Conservation (phyloP, 2,113 vertebrate genomes). For the Barnardius zonarius region DNA sequence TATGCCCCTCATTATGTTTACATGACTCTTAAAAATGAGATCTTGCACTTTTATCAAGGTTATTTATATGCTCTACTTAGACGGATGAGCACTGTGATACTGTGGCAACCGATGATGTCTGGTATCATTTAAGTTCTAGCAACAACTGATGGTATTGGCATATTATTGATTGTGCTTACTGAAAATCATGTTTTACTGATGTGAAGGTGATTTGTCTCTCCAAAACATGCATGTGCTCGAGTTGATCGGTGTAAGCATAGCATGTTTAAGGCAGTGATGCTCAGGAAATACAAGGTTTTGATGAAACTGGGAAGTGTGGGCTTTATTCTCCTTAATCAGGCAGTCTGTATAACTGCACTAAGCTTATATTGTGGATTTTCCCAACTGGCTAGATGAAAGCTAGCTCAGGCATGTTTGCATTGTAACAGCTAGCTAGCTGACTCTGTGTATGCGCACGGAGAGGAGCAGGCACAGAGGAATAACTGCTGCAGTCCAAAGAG, state of each 20-base stretch:
- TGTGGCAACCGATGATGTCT: background rate
- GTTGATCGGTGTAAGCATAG: background rate
- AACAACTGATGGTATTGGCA: background rate
- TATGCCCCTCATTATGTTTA: background rate
- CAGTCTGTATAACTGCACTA: background rate
- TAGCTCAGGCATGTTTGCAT: background rate
- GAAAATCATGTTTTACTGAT: background rate
- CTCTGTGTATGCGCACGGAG: rapidly evolving
- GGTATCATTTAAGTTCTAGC: background rate
- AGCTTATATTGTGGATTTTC: background rate
- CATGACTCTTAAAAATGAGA: background rate
- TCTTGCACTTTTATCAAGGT: background rate
- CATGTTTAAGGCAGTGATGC: background rate
- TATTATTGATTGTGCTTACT: background rate
- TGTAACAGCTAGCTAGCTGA: background rate
- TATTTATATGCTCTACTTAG: background rate
- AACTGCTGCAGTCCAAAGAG: background rate
- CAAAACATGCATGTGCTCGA: background rate
- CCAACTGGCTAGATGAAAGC: background rate
- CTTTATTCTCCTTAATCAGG: background rate
- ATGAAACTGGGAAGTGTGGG: background rate
- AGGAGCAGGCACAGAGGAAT: background rate
- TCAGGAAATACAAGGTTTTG: background rate
- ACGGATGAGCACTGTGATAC: background rate
- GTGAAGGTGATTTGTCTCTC: background rate